A percentile compares a stretch with the other conserved stretches of the same genome.
These are phyloP conservation scores for Merluccius polli DNA, from an alignment of 2,797 vertebrate species.

Conservation along the genomic window DNA sequence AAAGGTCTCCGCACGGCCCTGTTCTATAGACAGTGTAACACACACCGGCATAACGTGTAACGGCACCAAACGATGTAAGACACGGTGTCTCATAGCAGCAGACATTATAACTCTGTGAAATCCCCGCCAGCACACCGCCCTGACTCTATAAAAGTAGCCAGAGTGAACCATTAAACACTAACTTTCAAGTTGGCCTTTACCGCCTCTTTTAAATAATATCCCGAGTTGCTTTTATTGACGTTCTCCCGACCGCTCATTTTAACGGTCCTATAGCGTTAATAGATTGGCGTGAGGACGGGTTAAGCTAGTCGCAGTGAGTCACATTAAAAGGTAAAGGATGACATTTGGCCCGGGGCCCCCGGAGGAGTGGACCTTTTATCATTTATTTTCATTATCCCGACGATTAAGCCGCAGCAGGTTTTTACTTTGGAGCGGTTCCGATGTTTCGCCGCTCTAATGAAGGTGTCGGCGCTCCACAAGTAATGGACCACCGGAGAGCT, in stretches of 20 bases:
- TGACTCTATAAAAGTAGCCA: neutral
- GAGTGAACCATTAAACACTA: neutral
- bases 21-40: neutral
- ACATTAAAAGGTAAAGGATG: slow-evolving; percentile 63
- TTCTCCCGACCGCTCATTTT: slow-evolving; percentile 29
- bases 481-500: slow-evolving; percentile 66
- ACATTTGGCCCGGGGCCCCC: slow-evolving; percentile 40
- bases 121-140: neutral
- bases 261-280: slow-evolving; percentile 38
- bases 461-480: slow-evolving; percentile 61
- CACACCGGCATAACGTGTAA: too few species aligned
- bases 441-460: slow-evolving; percentile 61
- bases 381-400: slow-evolving; percentile 65
- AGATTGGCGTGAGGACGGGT: slow-evolving; percentile 51
- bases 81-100: neutral
- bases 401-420: slow-evolving; percentile 59
- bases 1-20: too few species aligned
- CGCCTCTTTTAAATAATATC: slow-evolving; percentile 44
- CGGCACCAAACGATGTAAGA: neutral
- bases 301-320: slow-evolving; percentile 31
- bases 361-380: slow-evolving; percentile 49
- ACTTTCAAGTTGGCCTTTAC: slow-evolving; percentile 30
- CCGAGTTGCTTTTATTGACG: slow-evolving; percentile 51
- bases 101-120: neutral
- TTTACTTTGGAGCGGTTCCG: slow-evolving; percentile 57